Conservation (phyloP, 2,113 vertebrate species). For the Stigmatopora argus region DNA sequence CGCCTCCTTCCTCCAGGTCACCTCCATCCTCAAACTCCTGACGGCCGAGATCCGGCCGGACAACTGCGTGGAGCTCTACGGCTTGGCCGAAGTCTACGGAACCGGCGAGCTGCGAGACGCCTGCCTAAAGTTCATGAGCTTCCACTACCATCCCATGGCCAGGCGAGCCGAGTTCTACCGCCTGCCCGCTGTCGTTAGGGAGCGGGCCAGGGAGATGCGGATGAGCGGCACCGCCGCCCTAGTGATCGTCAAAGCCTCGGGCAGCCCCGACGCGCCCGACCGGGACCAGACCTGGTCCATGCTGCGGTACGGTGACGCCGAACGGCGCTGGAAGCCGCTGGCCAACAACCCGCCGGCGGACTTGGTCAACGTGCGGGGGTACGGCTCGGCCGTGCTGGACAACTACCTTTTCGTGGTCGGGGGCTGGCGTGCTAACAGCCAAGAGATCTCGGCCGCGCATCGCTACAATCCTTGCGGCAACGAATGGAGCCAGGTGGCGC, state of each 20-base stretch:
- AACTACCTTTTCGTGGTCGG: slow-evolving; percentile 93
- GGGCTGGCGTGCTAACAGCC: slow-evolving; percentile 84
- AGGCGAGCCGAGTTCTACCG: slow-evolving; percentile 72
- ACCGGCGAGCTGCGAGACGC: slow-evolving; percentile 79
- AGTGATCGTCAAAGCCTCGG: slow-evolving; percentile 80
- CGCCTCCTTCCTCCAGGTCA: slow-evolving; percentile 90
- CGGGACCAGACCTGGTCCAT: slow-evolving; percentile 81
- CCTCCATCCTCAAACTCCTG: slow-evolving; percentile 81
- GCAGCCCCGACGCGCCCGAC: slow-evolving; percentile 65
- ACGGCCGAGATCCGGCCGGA: slow-evolving; percentile 78
- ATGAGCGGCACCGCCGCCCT: slow-evolving; percentile 81
- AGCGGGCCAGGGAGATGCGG: slow-evolving; percentile 77
- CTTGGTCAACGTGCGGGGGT: slow-evolving; percentile 85
- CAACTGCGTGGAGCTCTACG: slow-evolving; percentile 86
- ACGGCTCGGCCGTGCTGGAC: slow-evolving; percentile 80
- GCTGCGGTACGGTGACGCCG: slow-evolving; percentile 80
- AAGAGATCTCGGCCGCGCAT: slow-evolving; percentile 87
- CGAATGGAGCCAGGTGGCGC: slow-evolving; percentile 84
- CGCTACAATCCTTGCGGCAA: slow-evolving; percentile 91
- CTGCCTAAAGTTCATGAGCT: slow-evolving; percentile 82
- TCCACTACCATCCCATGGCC: slow-evolving; percentile 83
- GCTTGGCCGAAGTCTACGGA: slow-evolving; percentile 84
- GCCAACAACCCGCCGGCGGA: slow-evolving; percentile 79
- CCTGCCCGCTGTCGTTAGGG: slow-evolving; percentile 64
- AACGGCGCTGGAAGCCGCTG: slow-evolving; percentile 81